Conservation (phyloP, 2,113 vertebrate genomes). For the Salvelinus namaycush region DNA sequence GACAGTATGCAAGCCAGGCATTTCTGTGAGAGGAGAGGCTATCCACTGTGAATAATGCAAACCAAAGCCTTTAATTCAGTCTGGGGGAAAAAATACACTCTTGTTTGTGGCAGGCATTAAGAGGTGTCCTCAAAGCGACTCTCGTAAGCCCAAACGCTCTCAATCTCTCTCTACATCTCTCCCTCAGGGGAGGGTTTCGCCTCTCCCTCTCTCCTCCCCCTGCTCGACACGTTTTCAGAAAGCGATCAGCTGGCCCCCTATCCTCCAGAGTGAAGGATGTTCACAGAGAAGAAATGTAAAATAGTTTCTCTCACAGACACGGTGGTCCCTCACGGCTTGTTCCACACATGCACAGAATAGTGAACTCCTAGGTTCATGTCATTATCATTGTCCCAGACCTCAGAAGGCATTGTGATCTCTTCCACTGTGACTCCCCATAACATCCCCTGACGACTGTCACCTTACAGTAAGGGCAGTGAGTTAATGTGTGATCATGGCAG, state of each 20-base stretch:
- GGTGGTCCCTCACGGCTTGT: too few species aligned
- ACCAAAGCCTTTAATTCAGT: constrained; percentile 36
- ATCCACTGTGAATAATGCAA: too few species aligned
- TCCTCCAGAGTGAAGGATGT: background rate
- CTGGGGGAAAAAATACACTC: constrained; percentile 26
- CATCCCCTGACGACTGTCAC: too few species aligned
- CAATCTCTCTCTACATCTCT: background rate
- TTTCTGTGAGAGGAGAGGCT: too few species aligned
- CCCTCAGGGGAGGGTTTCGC: background rate
- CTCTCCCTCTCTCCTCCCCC: background rate
- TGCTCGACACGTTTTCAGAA: background rate
- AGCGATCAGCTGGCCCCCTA: background rate
- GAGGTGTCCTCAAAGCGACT: constrained; percentile 16
- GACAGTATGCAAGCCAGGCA: too few species aligned
- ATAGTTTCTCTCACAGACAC: background rate
- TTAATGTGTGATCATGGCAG: background rate
- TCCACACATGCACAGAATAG: too few species aligned
- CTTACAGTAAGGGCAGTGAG: background rate
- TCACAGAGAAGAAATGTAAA: background rate
- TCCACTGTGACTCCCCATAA: too few species aligned
- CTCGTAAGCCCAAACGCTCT: constrained; percentile 8
- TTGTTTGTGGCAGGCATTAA: constrained; percentile 35
- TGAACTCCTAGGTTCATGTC: too few species aligned
- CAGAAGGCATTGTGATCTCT: too few species aligned
- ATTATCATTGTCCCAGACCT: too few species aligned